These are phyloP conservation scores for Spheniscus mendiculus DNA, from an alignment of 2,113 vertebrate genomes.

Conservation along the genomic window DNA sequence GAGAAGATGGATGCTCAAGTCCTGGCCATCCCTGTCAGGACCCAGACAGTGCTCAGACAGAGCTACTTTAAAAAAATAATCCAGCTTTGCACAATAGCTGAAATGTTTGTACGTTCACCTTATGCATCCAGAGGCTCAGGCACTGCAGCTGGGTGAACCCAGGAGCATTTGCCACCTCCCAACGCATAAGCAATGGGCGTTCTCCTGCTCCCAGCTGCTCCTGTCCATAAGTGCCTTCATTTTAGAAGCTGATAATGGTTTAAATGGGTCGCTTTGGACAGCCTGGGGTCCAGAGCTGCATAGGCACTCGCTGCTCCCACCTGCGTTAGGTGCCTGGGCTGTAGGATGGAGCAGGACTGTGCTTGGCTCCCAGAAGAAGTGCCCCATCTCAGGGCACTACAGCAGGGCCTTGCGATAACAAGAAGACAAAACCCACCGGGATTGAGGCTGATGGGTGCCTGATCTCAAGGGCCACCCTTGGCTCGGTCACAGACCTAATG, in stretches of 20 bases:
- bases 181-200: fast-evolving
- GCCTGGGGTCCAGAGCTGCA: background rate
- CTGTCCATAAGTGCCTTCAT: fast-evolving
- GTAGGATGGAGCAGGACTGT: background rate
- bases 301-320: fast-evolving
- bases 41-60: background rate
- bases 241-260: background rate
- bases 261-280: background rate
- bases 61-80: background rate
- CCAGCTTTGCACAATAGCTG: background rate
- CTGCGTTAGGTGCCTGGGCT: fast-evolving
- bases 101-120: background rate
- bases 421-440: background rate
- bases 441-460: background rate
- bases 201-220: background rate
- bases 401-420: too few relatives aligned
- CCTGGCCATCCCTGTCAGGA: background rate
- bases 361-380: background rate
- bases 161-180: background rate
- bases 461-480: background rate
- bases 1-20: background rate
- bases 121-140: background rate
- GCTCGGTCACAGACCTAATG: fast-evolving
- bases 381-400: background rate
- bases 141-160: background rate